Evolutionary conservation across 2,888 invertebrate genomes (phyloP).

Genomic region (Oscheius onirici): DNA sequence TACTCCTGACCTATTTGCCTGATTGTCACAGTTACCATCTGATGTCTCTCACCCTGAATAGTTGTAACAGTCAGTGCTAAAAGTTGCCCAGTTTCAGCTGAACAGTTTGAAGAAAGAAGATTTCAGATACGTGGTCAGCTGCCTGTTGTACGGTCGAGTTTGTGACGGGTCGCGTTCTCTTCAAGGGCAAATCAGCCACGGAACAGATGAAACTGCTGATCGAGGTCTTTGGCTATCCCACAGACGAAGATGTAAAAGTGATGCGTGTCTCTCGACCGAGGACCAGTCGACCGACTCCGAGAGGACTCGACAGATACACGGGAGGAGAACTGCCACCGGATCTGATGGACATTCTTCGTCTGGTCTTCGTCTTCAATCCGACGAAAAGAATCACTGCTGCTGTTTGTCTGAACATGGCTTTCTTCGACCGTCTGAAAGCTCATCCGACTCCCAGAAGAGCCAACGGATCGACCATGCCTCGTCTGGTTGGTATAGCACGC

Average conservation of each 20-base stretch:
- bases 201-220: conserved; percentile 51
- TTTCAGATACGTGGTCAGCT: conserved; percentile 64
- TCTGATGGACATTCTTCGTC: conserved; percentile 6
- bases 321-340: conserved; percentile 12
- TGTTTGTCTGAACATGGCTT: not conserved
- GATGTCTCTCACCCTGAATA: no score
- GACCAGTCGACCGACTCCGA: conserved; percentile 41
- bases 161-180: conserved; percentile 42
- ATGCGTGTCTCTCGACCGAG: conserved; percentile 55
- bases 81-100: no score
- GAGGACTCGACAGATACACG: conserved; percentile 42
- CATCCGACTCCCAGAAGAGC: not conserved
- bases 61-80: no score
- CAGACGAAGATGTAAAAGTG: conserved; percentile 54
- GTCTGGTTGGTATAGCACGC: not conserved
- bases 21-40: no score
- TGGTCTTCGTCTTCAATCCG: conserved; percentile 25
- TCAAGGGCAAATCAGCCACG: conserved; percentile 48
- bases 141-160: conserved; percentile 62
- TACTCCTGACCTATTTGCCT: no score
- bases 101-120: not conserved
- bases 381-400: conserved; percentile 2
- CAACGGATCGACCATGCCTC: not conserved
- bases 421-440: conserved; percentile 18
- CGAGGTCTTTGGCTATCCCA: conserved; percentile 61